Evolutionary conservation across 1,140 invertebrate genomes (phyloP).

Genomic region (Panagrolaimus sp.): DNA sequence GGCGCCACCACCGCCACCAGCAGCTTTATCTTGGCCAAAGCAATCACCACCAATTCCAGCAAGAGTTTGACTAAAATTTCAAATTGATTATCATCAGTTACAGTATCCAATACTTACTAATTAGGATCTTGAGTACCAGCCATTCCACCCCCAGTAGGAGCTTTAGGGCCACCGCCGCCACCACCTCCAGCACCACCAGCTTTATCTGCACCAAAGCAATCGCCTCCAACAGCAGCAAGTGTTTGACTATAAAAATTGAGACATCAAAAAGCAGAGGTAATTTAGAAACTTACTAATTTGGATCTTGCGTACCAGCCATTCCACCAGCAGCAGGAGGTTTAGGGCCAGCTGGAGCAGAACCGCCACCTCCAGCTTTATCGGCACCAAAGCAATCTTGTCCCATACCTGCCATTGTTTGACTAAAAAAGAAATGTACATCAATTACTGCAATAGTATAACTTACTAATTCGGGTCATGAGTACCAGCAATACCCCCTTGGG

Average conservation of each 20-base stretch:
- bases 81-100: too few species aligned
- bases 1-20: constrained; percentile 17
- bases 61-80: constrained; percentile 14
- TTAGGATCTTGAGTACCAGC: constrained; percentile 21
- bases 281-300: constrained; percentile 16
- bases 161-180: constrained; percentile 2
- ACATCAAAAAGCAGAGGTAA: too few species aligned
- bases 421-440: neutral
- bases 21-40: constrained; percentile 22
- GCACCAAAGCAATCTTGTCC: constrained; percentile 3
- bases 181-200: too few species aligned
- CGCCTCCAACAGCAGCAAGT: too few species aligned
- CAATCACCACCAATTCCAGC: constrained; percentile 18
- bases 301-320: constrained; percentile 17
- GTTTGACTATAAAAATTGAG: too few species aligned
- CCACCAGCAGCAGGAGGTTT: constrained; percentile 12
- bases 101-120: neutral
- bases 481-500: constrained; percentile 9
- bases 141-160: constrained; percentile 9
- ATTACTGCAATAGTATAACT: too few species aligned
- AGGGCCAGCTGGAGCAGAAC: constrained; percentile 1
- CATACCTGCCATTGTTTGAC: neutral
- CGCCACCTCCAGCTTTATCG: neutral
- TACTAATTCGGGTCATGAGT: constrained; percentile 18
- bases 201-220: too few species aligned